Evolutionary conservation across 2,797 vertebrate species (phyloP).

Genomic region (Amniataba percoides): DNA sequence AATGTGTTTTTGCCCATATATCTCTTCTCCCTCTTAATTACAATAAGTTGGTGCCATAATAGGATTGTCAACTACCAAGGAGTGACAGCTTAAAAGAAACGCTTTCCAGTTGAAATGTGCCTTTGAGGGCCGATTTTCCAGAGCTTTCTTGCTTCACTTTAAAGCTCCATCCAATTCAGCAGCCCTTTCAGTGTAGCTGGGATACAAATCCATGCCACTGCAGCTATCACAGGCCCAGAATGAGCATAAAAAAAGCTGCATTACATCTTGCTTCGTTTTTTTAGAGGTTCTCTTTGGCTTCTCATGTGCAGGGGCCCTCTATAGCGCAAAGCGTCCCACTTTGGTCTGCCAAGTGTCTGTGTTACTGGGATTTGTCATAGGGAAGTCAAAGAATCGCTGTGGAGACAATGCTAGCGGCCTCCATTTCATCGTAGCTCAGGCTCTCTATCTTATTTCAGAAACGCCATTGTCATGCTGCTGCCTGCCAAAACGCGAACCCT

Average conservation of each 20-base stretch:
- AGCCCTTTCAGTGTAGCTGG: conserved; percentile 87
- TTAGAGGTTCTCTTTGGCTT: conserved; percentile 80
- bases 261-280: conserved; percentile 85
- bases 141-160: conserved; percentile 89
- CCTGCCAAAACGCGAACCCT: conserved; percentile 65
- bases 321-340: conserved; percentile 72
- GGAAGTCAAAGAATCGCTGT: conserved; percentile 80
- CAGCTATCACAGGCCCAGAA: conserved; percentile 87
- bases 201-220: conserved; percentile 88
- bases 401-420: conserved; percentile 80
- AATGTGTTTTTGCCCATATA: conserved; percentile 78
- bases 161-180: conserved; percentile 88
- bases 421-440: conserved; percentile 68
- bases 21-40: conserved; percentile 87
- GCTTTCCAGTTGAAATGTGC: conserved; percentile 89
- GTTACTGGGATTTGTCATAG: conserved; percentile 85
- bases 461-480: conserved; percentile 74
- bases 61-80: conserved; percentile 87
- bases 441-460: conserved; percentile 81
- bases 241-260: conserved; percentile 86
- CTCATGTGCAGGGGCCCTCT: conserved; percentile 71
- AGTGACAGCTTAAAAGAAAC: conserved; percentile 88
- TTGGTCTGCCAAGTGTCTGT: conserved; percentile 83
- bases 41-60: conserved; percentile 87
- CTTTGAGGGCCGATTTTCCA: conserved; percentile 89